Base-by-base conservation (phyloP, 92 coral and sea anemone genomes). In the Porites rus region DNA sequence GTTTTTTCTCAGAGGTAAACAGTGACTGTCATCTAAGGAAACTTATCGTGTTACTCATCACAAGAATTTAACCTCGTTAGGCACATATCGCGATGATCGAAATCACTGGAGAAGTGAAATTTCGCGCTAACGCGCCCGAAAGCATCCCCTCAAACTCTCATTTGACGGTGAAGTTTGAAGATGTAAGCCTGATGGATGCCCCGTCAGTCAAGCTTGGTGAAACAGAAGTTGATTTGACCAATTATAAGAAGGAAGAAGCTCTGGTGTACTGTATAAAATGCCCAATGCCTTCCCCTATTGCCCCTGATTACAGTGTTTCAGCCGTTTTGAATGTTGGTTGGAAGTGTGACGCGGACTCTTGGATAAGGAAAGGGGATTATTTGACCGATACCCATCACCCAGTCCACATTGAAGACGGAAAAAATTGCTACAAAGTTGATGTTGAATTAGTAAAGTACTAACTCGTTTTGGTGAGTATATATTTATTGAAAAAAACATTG, bases 261-360 rank as follows among this genome's bases (percentile, higher is more conserved):
- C 91, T 97, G 69, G 90, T 77, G 74, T 97, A 95, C 92, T 71
- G 85, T 22, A 88, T 97, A 43, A 87, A 74, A 13, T 90, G 96
- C 72, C 93, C 92, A 25, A 92, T 89, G 76, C 98, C 99, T 10
- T 72, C 79, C 21, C 53, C 83, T 20, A 25, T 77, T 10, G 92
- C 81, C 31, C 53, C 85, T 11, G 72, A 51, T 58, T 88, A 93
- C 84, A 74, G 87, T 53, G 93, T 97, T 21, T 97, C 99, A 16
- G 98, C 95, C 2, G 99, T 97, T 13, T 81, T 97, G 74, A 95
- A 95, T 68, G 94, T 97, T 2, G 97, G 97, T 1, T 97, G 99
- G 99, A 85, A 88, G 65, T 72, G 88, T 6, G 82, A 87, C 31
- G 91, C 88, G 16, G 73, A 91, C 52, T 85, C 82, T n/a, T 97